Conservation (phyloP, 2,797 vertebrate species). For the Acanthornis magna region DNA sequence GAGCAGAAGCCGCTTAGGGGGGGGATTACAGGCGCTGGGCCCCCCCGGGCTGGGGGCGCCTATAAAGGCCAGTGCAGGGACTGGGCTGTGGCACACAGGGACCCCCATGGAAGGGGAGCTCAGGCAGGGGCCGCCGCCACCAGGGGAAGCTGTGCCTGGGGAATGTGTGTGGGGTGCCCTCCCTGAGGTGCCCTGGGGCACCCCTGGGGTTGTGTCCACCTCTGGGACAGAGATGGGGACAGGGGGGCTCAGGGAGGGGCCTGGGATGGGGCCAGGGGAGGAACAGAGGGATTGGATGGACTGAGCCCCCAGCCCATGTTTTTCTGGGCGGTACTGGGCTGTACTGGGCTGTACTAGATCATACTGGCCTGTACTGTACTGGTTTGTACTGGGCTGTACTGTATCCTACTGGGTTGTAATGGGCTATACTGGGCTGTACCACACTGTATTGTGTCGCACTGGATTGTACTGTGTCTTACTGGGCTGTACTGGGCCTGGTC, state of each 20-base stretch:
- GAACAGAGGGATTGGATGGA: too few relatives aligned
- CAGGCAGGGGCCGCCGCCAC: fast-evolving
- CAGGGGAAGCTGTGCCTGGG: background rate
- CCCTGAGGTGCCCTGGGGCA: background rate
- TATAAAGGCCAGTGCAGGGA: background rate
- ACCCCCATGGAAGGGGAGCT: background rate
- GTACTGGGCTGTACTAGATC: background rate
- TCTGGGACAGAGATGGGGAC: background rate
- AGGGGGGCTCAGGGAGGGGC: background rate
- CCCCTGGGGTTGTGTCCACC: background rate
- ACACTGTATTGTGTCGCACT: too few relatives aligned
- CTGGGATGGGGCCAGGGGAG: background rate
- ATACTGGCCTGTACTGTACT: too few relatives aligned
- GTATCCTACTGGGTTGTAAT: background rate
- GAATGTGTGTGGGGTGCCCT: background rate
- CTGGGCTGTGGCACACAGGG: fast-evolving
- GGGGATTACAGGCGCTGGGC: background rate
- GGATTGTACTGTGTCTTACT: too few relatives aligned
- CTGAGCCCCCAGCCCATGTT: background rate
- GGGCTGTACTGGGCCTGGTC: background rate
- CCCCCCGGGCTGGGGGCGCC: background rate
- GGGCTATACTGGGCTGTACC: background rate
- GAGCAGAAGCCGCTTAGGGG: background rate
- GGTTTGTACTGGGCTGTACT: background rate
- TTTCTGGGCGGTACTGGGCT: background rate